phyloP scores from a whole-genome alignment of 2,888 invertebrate genomes.

The Drosophila paramelanica region DNA sequence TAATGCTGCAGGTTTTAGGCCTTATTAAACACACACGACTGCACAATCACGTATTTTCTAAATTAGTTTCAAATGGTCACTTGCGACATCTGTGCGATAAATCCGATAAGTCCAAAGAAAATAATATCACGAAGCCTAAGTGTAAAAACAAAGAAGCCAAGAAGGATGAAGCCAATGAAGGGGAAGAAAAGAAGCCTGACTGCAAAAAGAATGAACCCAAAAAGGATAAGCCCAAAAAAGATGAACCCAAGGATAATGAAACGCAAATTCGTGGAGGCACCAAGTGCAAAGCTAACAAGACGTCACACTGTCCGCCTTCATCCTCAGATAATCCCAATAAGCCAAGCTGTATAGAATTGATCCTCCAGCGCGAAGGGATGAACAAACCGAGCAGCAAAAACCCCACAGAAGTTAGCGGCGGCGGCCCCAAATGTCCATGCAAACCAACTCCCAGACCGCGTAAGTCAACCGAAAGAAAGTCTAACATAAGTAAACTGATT shows the following conservation, averaged over 20 bases:
- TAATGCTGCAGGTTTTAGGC: conserved; percentile 40
- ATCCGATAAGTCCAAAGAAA: neutral
- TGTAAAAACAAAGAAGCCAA: neutral
- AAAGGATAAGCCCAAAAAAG: neutral
- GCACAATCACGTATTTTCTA: conserved; percentile 1
- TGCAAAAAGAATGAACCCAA: conserved; percentile 4
- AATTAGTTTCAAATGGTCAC: neutral
- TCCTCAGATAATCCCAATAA: neutral
- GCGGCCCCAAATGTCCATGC: conserved; percentile 21
- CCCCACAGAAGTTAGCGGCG: conserved; percentile 8
- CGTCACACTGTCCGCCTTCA: neutral
- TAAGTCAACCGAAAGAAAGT: conserved; percentile 16
- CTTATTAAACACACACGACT: conserved; percentile 2
- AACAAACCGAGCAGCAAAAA: neutral
- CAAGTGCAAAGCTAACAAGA: neutral
- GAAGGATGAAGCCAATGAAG: neutral
- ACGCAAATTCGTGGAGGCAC: conserved; percentile 17
- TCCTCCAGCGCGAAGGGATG: conserved; percentile 9
- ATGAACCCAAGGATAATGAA: conserved; percentile 9
- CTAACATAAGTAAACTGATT: neutral
- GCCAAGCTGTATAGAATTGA: conserved; percentile 31
- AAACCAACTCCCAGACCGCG: conserved; percentile 13
- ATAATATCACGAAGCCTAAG: neutral
- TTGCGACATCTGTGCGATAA: conserved; percentile 24
- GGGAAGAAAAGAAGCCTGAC: neutral